Conservation (phyloP, 2,797 vertebrate species). For the Paedocypris micromegethes region DNA sequence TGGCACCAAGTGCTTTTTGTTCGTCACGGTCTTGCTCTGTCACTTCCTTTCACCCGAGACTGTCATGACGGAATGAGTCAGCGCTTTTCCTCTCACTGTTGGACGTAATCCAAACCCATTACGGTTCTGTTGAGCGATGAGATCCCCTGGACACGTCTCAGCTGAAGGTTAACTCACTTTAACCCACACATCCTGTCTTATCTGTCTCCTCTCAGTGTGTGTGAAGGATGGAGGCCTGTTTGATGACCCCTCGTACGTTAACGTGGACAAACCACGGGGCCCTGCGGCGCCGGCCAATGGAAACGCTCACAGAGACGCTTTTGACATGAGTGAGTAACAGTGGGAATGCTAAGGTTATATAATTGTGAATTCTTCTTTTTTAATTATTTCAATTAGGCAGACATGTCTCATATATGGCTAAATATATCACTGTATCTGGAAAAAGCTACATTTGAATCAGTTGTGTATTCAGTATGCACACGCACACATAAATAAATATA, state of each 20-base stretch:
- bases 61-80: constrained; percentile 31
- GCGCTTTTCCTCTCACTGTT: constrained; percentile 19
- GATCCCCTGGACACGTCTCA: constrained; percentile 16
- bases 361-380: background rate
- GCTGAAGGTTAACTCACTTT: constrained; percentile 17
- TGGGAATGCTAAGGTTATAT: background rate
- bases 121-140: constrained; percentile 19
- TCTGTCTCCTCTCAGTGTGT: constrained; percentile 55
- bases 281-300: constrained; percentile 70
- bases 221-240: constrained; percentile 77
- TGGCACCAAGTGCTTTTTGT: constrained; percentile 14
- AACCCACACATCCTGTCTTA: constrained; percentile 20
- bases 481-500: too few relatives aligned
- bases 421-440: too few relatives aligned
- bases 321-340: constrained; percentile 90
- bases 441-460: too few relatives aligned
- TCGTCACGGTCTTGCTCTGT: background rate
- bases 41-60: constrained; percentile 1
- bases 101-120: constrained; percentile 28
- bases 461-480: too few relatives aligned
- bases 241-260: constrained; percentile 93
- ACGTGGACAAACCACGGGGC: constrained; percentile 84
- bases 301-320: constrained; percentile 82
- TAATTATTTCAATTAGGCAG: background rate
- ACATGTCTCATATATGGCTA: background rate